Conservation (phyloP, 35 echinoderm and acorn worm species). For the Diadema setosum region DNA sequence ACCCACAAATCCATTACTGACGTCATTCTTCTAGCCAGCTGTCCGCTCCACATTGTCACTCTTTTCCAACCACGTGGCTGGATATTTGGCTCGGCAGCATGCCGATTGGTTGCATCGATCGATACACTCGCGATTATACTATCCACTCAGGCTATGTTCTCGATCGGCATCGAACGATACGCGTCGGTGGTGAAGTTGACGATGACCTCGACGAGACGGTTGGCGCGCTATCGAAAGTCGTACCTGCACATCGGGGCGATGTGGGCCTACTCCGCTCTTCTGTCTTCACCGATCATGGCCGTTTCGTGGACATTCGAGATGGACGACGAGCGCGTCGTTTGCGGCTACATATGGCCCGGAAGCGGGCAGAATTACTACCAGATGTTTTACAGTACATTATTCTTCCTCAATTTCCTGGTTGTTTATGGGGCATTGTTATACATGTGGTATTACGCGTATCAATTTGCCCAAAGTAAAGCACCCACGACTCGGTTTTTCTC, state of each 20-base stretch:
- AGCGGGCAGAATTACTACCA: constrained; percentile 26
- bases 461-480: not conserved
- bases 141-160: not conserved
- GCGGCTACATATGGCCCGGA: constrained; percentile 41
- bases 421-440: not conserved
- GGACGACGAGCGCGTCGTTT: not conserved
- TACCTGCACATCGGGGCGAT: constrained; percentile 4
- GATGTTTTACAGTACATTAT: constrained; percentile 30
- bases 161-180: constrained; percentile 3
- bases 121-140: constrained; percentile 7
- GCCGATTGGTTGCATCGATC: not conserved
- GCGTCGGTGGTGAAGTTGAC: not conserved
- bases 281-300: not conserved
- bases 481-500: not conserved
- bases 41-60: constrained; percentile 3
- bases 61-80: constrained; percentile 8
- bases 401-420: not conserved
- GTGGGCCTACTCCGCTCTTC: constrained; percentile 21
- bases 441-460: not conserved
- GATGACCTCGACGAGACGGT: not conserved
- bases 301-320: not conserved
- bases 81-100: not conserved
- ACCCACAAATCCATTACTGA: constrained; percentile 27
- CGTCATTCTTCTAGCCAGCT: not conserved
- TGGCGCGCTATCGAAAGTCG: not conserved